phyloP scores from a whole-genome alignment of 2,888 invertebrate species.

The Cerceris ruficornis region DNA sequence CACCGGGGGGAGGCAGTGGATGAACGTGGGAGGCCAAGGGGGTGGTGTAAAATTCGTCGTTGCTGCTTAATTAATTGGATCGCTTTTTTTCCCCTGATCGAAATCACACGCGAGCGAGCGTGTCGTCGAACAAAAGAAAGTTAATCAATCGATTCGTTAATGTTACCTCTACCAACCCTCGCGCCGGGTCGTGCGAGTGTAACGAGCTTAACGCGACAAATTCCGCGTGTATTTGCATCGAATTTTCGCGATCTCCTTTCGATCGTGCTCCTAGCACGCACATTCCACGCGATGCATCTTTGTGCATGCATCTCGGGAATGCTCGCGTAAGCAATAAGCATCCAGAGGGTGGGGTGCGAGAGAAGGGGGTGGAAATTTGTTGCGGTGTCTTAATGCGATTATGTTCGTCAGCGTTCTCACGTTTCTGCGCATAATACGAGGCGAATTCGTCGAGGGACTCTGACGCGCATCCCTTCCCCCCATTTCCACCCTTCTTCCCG shows the following conservation, averaged over 20 bases:
- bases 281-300: constrained; percentile 6
- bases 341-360: constrained; percentile 20
- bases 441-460: constrained; percentile 50
- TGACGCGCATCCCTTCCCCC: background rate
- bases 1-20: too few relatives aligned
- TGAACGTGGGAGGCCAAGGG: too few relatives aligned
- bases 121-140: too few relatives aligned
- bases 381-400: constrained; percentile 60
- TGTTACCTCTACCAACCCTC: too few relatives aligned
- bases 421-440: constrained; percentile 51
- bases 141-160: too few relatives aligned
- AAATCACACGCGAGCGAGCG: too few relatives aligned
- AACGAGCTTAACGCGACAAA: too few relatives aligned
- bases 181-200: too few relatives aligned
- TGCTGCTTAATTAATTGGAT: too few relatives aligned
- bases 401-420: constrained; percentile 53
- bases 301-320: constrained; percentile 30
- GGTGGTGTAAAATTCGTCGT: too few relatives aligned
- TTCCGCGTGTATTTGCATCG: too few relatives aligned
- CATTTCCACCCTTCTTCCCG: background rate
- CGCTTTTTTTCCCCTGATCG: too few relatives aligned
- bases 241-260: background rate
- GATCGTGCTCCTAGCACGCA: background rate
- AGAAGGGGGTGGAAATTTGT: constrained; percentile 52
- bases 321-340: constrained; percentile 59